These are phyloP conservation scores for Holothuria leucospilota DNA, from an alignment of 53 echinoderm and acorn worm genomes.

Conservation along the genomic window DNA sequence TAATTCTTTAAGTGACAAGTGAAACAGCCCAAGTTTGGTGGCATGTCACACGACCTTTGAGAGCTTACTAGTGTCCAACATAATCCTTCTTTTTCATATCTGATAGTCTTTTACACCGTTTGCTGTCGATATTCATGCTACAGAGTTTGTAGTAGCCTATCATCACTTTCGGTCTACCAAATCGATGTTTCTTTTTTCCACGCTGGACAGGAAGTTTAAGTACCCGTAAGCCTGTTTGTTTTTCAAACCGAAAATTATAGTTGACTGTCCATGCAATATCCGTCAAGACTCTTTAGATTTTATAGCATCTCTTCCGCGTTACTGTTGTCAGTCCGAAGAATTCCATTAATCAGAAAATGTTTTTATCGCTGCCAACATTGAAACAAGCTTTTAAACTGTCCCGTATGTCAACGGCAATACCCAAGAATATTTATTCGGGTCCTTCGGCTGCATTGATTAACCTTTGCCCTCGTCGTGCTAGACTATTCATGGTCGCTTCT, in stretches of 20 bases:
- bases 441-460: too few species aligned
- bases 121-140: too few species aligned
- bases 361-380: conserved; percentile 21
- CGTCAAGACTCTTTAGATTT: neutral
- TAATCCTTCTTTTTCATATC: too few species aligned
- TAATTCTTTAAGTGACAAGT: too few species aligned
- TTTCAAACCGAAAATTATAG: neutral
- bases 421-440: too few species aligned
- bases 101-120: too few species aligned
- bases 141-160: too few species aligned
- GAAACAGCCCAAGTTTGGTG: too few species aligned
- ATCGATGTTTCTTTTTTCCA: neutral
- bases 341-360: conserved; percentile 5
- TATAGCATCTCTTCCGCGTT: neutral
- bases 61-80: too few species aligned
- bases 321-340: neutral
- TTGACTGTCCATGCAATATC: conserved; percentile 4
- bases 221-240: conserved; percentile 26
- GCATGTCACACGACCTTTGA: too few species aligned
- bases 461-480: conserved; percentile 10
- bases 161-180: too few species aligned
- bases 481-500: conserved; percentile 7
- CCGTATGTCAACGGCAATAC: neutral
- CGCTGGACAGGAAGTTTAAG: conserved; percentile 12
- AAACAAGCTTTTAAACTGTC: conserved; percentile 9